Evolutionary conservation across 2,113 vertebrate genomes (phyloP), one percentile per base, ranked within the genome.

Genomic region (Nipponia nippon): DNA sequence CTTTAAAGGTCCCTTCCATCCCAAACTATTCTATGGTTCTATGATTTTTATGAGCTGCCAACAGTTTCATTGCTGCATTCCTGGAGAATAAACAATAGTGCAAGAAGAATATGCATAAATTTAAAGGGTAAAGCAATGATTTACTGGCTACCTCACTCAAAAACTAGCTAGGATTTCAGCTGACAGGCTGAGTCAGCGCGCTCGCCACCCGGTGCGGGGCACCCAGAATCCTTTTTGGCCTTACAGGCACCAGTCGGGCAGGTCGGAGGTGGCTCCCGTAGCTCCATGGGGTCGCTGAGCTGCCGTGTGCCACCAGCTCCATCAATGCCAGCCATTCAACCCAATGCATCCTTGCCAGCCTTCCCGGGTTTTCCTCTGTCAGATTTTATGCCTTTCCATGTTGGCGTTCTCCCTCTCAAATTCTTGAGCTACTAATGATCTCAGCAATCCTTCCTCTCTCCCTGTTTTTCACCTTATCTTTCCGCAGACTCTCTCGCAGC

Each of bases 401-500:
- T 1, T 42, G 21, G 2, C 32, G 29, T 67, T 81, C 42, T 79
- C 7, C 32, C n/a, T 59, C n/a, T 62, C 29, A 38, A 7, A 9
- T 65, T 59, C 44, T 20, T 1, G 2, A 82, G 50, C 29, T 62
- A 13, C 59, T 63, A 0, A 0, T 16, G 23, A 13, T 32, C 30
- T 20, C 47, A 63, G 50, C 71, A 46, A 3, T 23, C 27, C 20
- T 66, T 67, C 23, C 21, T 46, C 26, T 73, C 12, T 75, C n/a
- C 5, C 0, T 44, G 0, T 42, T 44, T 59, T 34, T 42, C 83
- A 22, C 55, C 5, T 11, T 20, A 1, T 7, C 53, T n/a, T 55
- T 46, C 63, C 29, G 2, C 26, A 73, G 56, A 3, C 38, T 26
- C n/a, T 26, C n/a, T 26, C 3, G 0, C 15, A 80, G 63, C 62